phyloP scores from a whole-genome alignment of 2,888 invertebrate species.

The Clusia tigrina region DNA sequence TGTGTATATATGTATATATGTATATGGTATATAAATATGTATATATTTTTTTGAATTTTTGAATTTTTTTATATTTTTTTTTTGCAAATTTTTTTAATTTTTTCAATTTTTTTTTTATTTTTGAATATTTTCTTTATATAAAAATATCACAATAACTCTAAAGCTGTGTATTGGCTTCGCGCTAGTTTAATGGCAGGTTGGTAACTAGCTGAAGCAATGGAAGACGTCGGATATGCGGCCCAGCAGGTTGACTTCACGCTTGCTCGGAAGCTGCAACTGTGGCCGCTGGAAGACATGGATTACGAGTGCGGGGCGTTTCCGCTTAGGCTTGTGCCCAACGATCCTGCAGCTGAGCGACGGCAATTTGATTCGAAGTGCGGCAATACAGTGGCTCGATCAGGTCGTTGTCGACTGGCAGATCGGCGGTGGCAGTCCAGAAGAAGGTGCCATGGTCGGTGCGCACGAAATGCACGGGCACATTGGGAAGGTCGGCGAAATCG shows the following conservation, averaged over 20 bases:
- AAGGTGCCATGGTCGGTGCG: conserved; percentile 82
- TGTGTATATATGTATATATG: background rate
- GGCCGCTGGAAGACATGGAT: conserved; percentile 25
- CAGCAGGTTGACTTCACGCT: background rate
- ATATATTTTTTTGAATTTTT: conserved; percentile 22
- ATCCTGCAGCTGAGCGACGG: conserved; percentile 59
- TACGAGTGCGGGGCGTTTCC: background rate
- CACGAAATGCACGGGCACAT: conserved; percentile 77
- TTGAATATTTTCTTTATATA: conserved; percentile 17
- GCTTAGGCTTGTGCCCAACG: conserved; percentile 77
- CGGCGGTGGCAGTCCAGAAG: conserved; percentile 78
- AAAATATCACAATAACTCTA: conserved; percentile 51
- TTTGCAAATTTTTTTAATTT: conserved; percentile 52
- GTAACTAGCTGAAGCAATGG: background rate
- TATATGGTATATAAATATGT: background rate
- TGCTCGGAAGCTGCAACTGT: conserved; percentile 17
- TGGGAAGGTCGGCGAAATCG: conserved; percentile 53
- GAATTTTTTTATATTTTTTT: conserved; percentile 26
- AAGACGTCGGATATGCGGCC: background rate
- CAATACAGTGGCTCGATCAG: conserved; percentile 58
- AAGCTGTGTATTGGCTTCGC: conserved; percentile 38
- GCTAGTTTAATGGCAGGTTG: background rate
- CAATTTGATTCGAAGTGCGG: conserved; percentile 58
- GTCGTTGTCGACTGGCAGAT: conserved; percentile 59
- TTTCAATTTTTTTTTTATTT: conserved; percentile 37